Evolutionary conservation across 2,888 invertebrate species (phyloP).

Genomic region (Thymelicus sylvestris): DNA sequence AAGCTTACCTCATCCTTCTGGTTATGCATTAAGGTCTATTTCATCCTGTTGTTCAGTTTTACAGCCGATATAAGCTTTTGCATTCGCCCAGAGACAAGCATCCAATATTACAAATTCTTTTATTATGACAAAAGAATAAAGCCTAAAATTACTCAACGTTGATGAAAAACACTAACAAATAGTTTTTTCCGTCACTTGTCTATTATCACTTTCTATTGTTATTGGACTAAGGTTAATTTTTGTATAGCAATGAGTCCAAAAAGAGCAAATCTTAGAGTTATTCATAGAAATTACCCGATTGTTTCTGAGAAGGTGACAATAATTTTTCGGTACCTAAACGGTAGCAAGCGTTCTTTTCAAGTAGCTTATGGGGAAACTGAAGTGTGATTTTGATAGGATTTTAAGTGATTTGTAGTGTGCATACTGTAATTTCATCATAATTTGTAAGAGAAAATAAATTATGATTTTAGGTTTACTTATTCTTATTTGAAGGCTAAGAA

Average conservation of each 20-base stretch:
- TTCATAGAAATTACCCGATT: slow-evolving; percentile 73
- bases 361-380: slow-evolving; percentile 77
- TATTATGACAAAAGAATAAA: slow-evolving; percentile 55
- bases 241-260: slow-evolving; percentile 5
- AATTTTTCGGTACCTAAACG: slow-evolving; percentile 64
- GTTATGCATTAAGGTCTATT: slow-evolving; percentile 1
- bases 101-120: slow-evolving; percentile 56
- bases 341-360: slow-evolving; percentile 67
- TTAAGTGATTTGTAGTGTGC: slow-evolving; percentile 65
- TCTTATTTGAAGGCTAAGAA: too few species aligned
- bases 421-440: neutral
- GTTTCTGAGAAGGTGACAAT: slow-evolving; percentile 80
- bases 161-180: slow-evolving; percentile 10
- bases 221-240: slow-evolving; percentile 3
- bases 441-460: too few species aligned
- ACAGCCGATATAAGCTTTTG: slow-evolving; percentile 13
- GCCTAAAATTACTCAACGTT: slow-evolving; percentile 54
- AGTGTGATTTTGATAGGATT: slow-evolving; percentile 65
- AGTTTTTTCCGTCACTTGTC: neutral
- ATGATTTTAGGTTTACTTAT: too few species aligned
- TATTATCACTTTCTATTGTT: slow-evolving; percentile 8
- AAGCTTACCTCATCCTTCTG: slow-evolving; percentile 14
- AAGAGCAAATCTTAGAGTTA: neutral
- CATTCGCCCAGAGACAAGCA: slow-evolving; percentile 45
- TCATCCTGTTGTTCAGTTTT: neutral